A percentile compares a stretch with the other conserved stretches of the same genome.
Conservation (phyloP, 1,140 invertebrate species). For the Chironomus tepperi region DNA sequence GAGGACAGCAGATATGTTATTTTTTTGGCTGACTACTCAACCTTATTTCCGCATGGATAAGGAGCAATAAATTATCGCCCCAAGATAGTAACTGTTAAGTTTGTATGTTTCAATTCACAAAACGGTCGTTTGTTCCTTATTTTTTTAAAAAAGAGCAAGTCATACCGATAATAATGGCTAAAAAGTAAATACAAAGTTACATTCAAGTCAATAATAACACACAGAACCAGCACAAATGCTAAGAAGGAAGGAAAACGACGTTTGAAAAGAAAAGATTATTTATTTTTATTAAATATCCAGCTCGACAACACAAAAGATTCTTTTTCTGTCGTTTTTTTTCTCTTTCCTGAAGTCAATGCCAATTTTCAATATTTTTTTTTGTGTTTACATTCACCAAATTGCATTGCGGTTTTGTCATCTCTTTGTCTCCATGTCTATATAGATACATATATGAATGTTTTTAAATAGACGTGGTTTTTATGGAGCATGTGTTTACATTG, state of each 20-base stretch:
- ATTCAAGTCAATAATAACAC: no score
- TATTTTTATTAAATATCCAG: slow-evolving; percentile 5
- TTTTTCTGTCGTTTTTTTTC: background rate
- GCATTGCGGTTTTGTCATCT: background rate
- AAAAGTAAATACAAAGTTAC: background rate
- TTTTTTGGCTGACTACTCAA: background rate
- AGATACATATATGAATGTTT: no score
- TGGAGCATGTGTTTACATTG: no score
- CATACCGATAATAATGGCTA: no score
- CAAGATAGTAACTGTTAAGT: slow-evolving; percentile 2
- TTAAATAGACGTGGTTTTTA: no score
- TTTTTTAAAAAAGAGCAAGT: background rate
- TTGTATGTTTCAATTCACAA: slow-evolving; percentile 6
- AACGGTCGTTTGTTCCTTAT: background rate
- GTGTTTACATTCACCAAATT: no score
- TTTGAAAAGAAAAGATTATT: slow-evolving; percentile 14
- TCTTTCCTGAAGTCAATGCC: background rate
- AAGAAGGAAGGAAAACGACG: background rate
- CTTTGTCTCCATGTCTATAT: background rate
- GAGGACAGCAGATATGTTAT: no score
- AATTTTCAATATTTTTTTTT: background rate
- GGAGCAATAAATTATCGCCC: background rate
- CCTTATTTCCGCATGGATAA: background rate
- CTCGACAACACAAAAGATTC: slow-evolving; percentile 18
- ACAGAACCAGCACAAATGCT: background rate